Conservation (phyloP, 35 echinoderm and acorn worm genomes). For the Hemicentrotus pulcherrimus region DNA sequence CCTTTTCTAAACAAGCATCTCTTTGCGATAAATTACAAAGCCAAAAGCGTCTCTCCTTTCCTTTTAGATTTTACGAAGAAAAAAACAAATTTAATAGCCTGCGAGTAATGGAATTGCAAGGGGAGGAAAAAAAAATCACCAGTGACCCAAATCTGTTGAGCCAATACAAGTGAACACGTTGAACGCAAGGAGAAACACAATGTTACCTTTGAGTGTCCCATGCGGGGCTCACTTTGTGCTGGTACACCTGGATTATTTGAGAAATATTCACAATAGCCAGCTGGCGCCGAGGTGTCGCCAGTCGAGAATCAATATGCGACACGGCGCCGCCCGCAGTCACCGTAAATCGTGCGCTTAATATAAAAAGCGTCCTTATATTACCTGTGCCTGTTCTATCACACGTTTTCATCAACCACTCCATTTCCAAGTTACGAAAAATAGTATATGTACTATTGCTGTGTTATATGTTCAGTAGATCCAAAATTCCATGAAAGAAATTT, state of each 20-base stretch:
- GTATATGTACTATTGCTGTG: no score
- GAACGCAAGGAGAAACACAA: not conserved
- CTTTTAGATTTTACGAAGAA: no score
- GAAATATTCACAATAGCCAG: slow-evolving; percentile 46
- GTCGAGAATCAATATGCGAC: slow-evolving; percentile 46
- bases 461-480: no score
- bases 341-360: not conserved
- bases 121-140: not conserved
- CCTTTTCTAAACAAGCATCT: no score
- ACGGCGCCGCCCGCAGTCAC: slow-evolving; percentile 29
- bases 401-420: not conserved
- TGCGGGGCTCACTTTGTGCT: slow-evolving; percentile 41
- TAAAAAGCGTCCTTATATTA: not conserved
- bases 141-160: not conserved
- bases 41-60: no score
- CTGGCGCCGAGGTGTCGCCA: slow-evolving; percentile 43
- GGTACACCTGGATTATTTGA: slow-evolving; percentile 48
- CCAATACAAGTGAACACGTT: not conserved
- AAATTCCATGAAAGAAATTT: no score
- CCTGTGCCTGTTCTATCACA: not conserved
- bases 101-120: not conserved
- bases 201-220: slow-evolving; percentile 18
- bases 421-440: no score
- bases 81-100: no score
- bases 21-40: no score